Conservation (phyloP, 2,888 invertebrate genomes). For the Erannis defoliaria region DNA sequence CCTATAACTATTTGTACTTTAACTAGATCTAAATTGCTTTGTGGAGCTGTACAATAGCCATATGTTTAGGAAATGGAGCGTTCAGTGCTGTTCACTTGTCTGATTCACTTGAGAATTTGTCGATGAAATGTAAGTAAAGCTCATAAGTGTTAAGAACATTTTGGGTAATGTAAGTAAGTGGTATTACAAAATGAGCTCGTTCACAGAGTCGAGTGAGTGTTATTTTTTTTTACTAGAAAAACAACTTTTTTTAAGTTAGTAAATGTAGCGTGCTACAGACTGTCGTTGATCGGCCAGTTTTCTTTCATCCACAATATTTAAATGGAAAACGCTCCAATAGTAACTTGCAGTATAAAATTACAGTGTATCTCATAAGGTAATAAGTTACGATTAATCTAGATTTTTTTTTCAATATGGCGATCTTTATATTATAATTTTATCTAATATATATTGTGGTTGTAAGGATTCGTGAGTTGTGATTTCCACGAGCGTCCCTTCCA, state of each 20-base stretch:
- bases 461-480: slow-evolving; percentile 88
- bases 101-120: slow-evolving; percentile 75
- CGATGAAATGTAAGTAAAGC: slow-evolving; percentile 80
- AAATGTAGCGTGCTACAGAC: slow-evolving; percentile 83
- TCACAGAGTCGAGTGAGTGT: slow-evolving; percentile 81
- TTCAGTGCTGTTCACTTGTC: slow-evolving; percentile 79
- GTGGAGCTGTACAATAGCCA: slow-evolving; percentile 84
- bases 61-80: slow-evolving; percentile 83
- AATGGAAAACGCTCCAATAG: slow-evolving; percentile 80
- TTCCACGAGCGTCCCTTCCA: slow-evolving; percentile 78
- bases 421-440: slow-evolving; percentile 88
- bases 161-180: slow-evolving; percentile 83
- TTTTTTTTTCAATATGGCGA: slow-evolving; percentile 87
- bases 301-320: slow-evolving; percentile 87
- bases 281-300: slow-evolving; percentile 83
- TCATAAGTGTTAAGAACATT: slow-evolving; percentile 83
- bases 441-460: slow-evolving; percentile 91
- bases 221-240: slow-evolving; percentile 80
- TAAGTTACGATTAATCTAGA: slow-evolving; percentile 85
- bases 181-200: slow-evolving; percentile 82
- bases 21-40: slow-evolving; percentile 85
- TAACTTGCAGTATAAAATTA: slow-evolving; percentile 83
- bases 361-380: slow-evolving; percentile 86
- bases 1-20: slow-evolving; percentile 85
- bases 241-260: slow-evolving; percentile 77